Percentiles rank a stretch among this genome's conserved stretches.
Evolutionary conservation across 2,888 invertebrate species (phyloP).

Genomic region (Eupeodes latifasciatus): DNA sequence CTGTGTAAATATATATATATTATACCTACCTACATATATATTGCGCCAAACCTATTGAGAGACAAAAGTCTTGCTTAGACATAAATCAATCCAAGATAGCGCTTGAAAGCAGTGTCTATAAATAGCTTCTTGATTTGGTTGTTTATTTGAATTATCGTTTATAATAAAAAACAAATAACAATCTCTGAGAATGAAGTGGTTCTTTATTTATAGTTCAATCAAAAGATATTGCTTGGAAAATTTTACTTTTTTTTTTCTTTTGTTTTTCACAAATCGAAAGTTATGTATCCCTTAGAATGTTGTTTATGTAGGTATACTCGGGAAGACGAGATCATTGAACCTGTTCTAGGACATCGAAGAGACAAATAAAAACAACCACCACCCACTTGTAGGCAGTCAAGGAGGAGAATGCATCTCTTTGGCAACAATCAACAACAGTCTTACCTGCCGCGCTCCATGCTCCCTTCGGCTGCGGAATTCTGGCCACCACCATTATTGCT

Average conservation of each 20-base stretch:
- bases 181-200: neutral
- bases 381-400: conserved; percentile 37
- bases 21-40: no score
- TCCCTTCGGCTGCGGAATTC: conserved; percentile 83
- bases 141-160: conserved; percentile 7
- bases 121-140: conserved; percentile 1
- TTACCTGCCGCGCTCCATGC: conserved; percentile 82
- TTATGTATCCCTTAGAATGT: conserved; percentile 20
- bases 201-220: neutral
- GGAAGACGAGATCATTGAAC: conserved; percentile 44
- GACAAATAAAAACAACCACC: conserved; percentile 15
- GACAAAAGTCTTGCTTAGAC: neutral
- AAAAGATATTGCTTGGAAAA: neutral
- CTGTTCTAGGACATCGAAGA: conserved; percentile 34
- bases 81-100: conserved; percentile 4
- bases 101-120: neutral
- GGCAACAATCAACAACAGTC: conserved; percentile 23
- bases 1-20: neutral
- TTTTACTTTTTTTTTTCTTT: neutral
- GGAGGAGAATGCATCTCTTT: no score
- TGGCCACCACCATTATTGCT: conserved; percentile 80
- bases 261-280: neutral
- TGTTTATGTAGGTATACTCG: neutral
- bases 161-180: neutral
- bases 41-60: neutral